Evolutionary conservation across 2,888 invertebrate genomes (phyloP).

Genomic region (Falcaria lacertinaria): DNA sequence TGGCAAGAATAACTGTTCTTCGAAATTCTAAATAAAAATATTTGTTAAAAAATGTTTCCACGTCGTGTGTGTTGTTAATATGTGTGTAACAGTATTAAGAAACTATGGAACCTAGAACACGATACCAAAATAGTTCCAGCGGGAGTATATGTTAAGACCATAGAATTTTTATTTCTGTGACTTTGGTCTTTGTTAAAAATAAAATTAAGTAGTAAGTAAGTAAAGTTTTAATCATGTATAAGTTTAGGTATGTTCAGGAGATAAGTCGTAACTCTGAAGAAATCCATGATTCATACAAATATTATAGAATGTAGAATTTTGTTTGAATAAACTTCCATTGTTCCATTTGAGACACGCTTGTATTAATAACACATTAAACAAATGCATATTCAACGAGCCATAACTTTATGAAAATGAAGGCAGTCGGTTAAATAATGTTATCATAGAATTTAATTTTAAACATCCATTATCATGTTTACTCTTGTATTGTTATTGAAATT

Average conservation of each 20-base stretch:
- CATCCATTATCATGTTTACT: neutral
- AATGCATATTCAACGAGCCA: neutral
- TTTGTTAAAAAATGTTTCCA: too few relatives aligned
- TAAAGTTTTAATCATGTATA: neutral
- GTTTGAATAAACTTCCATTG: neutral
- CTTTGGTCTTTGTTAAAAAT: constrained; percentile 3
- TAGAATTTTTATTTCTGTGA: constrained; percentile 8
- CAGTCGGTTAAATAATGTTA: neutral
- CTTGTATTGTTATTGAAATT: constrained; percentile 9
- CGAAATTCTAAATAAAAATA: too few relatives aligned
- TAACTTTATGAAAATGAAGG: neutral
- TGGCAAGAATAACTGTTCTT: too few relatives aligned
- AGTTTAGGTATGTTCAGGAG: neutral
- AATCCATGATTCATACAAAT: too few relatives aligned
- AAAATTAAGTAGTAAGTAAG: neutral
- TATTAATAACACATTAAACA: neutral
- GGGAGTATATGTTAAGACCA: constrained; percentile 5
- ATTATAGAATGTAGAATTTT: neutral
- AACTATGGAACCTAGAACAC: constrained; percentile 4
- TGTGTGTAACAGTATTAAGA: neutral
- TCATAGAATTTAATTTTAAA: neutral
- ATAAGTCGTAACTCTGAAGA: neutral
- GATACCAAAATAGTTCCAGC: constrained; percentile 5
- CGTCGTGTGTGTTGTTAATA: too few relatives aligned
- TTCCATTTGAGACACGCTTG: neutral